A percentile compares a stretch with the other conserved stretches of the same genome.
These are phyloP conservation scores for Habroteleia sp. DNA, from an alignment of 2,888 invertebrate species.

Conservation along the genomic window DNA sequence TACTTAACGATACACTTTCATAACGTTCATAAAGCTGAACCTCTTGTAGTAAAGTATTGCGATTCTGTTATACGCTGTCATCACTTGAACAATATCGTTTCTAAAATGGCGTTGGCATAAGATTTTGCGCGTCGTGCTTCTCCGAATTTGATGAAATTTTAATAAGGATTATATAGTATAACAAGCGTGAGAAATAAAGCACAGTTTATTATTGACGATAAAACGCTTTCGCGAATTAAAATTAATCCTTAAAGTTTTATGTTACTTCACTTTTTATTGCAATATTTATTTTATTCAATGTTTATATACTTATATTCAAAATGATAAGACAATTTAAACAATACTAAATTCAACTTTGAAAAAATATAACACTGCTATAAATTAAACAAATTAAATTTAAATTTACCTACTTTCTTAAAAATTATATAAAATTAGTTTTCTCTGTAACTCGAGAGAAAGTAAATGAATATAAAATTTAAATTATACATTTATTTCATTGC, in stretches of 20 bases:
- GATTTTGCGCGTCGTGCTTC: conserved; percentile 1
- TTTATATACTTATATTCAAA: no score
- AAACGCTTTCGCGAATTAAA: background rate
- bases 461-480: no score
- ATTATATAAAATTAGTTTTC: no score
- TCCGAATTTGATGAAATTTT: conserved; percentile 26
- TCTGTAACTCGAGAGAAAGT: no score
- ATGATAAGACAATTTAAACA: no score
- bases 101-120: conserved; percentile 2
- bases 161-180: conserved; percentile 18
- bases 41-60: conserved; percentile 17
- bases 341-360: no score
- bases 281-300: conserved; percentile 3
- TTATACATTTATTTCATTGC: no score
- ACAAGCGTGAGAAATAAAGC: conserved; percentile 9
- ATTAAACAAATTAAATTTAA: no score
- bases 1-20: conserved; percentile 19
- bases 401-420: no score
- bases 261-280: background rate
- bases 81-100: conserved; percentile 10
- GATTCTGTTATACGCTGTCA: conserved; percentile 3
- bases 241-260: background rate
- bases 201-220: conserved; percentile 18
- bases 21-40: conserved; percentile 19
- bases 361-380: no score